These are phyloP conservation scores for Streblospio benedicti DNA, from an alignment of 1,140 invertebrate species.

Conservation along the genomic window DNA sequence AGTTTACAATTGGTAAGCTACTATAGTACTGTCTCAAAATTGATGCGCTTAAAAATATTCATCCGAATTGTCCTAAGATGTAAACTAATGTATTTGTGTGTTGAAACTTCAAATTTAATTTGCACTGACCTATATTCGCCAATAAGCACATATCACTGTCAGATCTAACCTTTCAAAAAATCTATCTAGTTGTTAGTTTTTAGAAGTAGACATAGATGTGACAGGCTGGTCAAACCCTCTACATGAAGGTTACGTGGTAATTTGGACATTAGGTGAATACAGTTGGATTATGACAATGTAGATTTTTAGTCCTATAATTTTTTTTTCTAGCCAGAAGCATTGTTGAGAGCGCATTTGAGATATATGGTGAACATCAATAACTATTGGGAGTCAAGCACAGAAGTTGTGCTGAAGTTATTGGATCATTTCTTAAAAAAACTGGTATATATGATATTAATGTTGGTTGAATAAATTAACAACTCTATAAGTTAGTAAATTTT, in stretches of 20 bases:
- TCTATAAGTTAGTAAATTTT: neutral
- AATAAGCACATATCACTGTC: too few relatives aligned
- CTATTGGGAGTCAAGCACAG: neutral
- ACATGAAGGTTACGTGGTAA: neutral
- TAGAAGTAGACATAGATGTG: too few relatives aligned
- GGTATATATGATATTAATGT: neutral
- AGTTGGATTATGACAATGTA: neutral
- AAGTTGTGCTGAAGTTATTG: neutral
- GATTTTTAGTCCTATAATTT: neutral
- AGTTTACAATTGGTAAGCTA: too few relatives aligned
- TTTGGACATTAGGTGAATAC: neutral
- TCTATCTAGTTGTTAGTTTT: too few relatives aligned
- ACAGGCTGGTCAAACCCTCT: neutral
- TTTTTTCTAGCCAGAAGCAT: neutral
- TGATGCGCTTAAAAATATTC: too few relatives aligned
- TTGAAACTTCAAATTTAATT: too few relatives aligned
- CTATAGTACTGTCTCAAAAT: too few relatives aligned
- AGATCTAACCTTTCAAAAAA: too few relatives aligned
- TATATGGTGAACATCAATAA: neutral
- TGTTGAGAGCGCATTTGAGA: neutral
- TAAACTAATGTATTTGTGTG: too few relatives aligned
- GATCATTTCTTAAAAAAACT: constrained; percentile 1
- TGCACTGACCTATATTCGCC: too few relatives aligned
- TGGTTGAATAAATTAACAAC: neutral
- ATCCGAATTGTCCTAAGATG: too few relatives aligned